These are phyloP conservation scores for Smittia aterrima DNA, from an alignment of 2,888 invertebrate species.

Conservation along the genomic window DNA sequence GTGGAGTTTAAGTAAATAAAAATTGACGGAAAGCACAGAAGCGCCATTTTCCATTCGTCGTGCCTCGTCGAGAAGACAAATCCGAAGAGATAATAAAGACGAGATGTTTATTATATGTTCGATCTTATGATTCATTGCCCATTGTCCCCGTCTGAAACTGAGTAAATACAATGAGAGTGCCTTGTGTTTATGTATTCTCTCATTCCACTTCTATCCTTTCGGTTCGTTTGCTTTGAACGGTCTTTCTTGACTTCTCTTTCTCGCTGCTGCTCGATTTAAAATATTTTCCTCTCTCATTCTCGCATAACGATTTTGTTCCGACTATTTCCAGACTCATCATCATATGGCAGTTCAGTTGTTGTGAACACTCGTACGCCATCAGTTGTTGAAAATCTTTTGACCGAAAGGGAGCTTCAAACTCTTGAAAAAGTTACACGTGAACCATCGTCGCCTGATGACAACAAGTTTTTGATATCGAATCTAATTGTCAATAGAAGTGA, in stretches of 20 bases:
- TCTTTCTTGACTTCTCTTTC: neutral
- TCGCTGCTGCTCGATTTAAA: neutral
- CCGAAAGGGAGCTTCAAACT: conserved; percentile 27
- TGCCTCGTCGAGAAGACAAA: neutral
- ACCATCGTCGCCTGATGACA: conserved; percentile 3
- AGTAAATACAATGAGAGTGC: neutral
- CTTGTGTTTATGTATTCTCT: neutral
- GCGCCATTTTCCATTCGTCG: neutral
- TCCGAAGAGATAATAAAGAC: neutral
- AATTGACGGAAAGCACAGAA: neutral
- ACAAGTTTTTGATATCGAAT: neutral
- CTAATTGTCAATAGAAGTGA: neutral
- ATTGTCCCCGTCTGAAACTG: neutral
- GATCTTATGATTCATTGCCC: neutral
- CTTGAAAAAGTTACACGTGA: conserved; percentile 24
- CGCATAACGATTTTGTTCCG: neutral
- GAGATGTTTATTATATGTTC: neutral
- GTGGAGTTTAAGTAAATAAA: conserved; percentile 7
- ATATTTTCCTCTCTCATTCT: neutral
- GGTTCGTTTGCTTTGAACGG: neutral
- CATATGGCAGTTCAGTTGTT: conserved; percentile 10
- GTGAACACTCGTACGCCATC: conserved; percentile 26
- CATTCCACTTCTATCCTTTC: neutral
- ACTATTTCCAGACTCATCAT: conserved; percentile 6
- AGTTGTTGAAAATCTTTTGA: conserved; percentile 24